These are phyloP conservation scores for Fukomys damarensis DNA, from an alignment of 2,113 vertebrate species.

Conservation along the genomic window DNA sequence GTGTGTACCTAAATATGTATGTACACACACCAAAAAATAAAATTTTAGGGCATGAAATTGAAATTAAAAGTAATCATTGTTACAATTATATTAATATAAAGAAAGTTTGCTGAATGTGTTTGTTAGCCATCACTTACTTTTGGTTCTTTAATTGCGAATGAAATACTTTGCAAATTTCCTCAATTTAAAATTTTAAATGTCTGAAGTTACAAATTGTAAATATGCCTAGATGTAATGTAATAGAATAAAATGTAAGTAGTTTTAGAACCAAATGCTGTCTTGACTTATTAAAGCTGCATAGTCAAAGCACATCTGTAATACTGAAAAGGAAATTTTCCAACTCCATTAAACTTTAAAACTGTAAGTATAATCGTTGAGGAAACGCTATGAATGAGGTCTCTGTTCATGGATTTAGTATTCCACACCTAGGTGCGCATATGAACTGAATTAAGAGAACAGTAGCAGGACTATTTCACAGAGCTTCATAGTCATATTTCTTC, in stretches of 20 bases:
- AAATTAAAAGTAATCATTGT: neutral
- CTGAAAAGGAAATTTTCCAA: slow-evolving; percentile 57
- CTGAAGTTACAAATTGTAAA: slow-evolving; percentile 17
- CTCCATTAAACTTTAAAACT: slow-evolving; percentile 55
- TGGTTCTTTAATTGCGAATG: neutral
- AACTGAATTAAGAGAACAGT: slow-evolving; percentile 48
- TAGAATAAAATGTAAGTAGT: slow-evolving; percentile 32
- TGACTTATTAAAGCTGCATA: slow-evolving; percentile 21
- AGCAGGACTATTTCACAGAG: slow-evolving; percentile 40
- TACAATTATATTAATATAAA: neutral
- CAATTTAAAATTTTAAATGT: neutral
- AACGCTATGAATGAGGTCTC: slow-evolving; percentile 8
- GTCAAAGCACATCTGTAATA: slow-evolving; percentile 40
- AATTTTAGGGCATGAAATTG: slow-evolving; percentile 32
- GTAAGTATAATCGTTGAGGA: slow-evolving; percentile 55
- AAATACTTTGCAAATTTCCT: slow-evolving; percentile 17
- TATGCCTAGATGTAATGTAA: neutral
- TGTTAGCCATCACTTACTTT: neutral
- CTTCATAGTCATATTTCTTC: neutral
- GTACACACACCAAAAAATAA: neutral
- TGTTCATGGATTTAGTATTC: slow-evolving; percentile 58
- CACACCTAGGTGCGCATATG: slow-evolving; percentile 15
- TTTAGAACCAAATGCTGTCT: slow-evolving; percentile 18
- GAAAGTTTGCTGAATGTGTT: neutral
- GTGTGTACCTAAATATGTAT: neutral